These are phyloP conservation scores for Caenorhabditis remanei DNA, from an alignment of 1,140 invertebrate species.

Conservation along the genomic window DNA sequence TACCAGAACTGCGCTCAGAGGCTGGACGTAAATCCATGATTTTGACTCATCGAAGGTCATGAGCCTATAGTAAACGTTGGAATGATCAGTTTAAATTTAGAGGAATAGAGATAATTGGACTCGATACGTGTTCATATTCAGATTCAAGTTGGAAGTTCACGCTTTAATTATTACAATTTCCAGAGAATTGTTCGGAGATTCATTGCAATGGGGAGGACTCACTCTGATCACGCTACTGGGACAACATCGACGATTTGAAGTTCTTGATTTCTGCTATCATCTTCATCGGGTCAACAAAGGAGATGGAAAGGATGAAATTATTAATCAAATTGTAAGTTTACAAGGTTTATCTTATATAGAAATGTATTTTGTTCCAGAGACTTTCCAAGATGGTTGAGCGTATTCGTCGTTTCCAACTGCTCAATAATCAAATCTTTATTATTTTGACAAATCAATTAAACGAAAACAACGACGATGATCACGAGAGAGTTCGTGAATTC, in stretches of 20 bases:
- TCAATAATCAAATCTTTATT: constrained; percentile 98
- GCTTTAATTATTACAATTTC: constrained; percentile 69
- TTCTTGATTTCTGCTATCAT: constrained; percentile 98
- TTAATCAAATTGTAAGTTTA: constrained; percentile 90
- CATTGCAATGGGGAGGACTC: constrained; percentile 98
- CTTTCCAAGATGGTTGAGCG: constrained; percentile 96
- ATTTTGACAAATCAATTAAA: constrained; percentile 86
- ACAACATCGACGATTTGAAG: constrained; percentile 96
- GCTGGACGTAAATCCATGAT: constrained; percentile 22
- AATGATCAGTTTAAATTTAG: constrained; percentile 44
- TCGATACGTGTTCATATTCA: not conserved
- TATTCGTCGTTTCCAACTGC: constrained; percentile 94
- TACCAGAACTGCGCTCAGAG: constrained; percentile 15
- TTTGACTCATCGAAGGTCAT: constrained; percentile 46
- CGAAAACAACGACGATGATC: constrained; percentile 67
- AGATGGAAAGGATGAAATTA: constrained; percentile 91
- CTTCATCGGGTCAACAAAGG: constrained; percentile 94
- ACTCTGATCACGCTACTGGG: constrained; percentile 96
- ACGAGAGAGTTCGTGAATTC: constrained; percentile 69
- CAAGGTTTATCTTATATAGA: not conserved
- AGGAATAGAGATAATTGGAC: not conserved
- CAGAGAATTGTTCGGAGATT: constrained; percentile 97
- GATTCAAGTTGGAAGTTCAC: not conserved
- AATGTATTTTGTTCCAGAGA: constrained; percentile 82
- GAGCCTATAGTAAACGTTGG: constrained; percentile 52